These are phyloP conservation scores for Zosterops lateralis DNA, from an alignment of 2,113 vertebrate genomes.

Conservation along the genomic window DNA sequence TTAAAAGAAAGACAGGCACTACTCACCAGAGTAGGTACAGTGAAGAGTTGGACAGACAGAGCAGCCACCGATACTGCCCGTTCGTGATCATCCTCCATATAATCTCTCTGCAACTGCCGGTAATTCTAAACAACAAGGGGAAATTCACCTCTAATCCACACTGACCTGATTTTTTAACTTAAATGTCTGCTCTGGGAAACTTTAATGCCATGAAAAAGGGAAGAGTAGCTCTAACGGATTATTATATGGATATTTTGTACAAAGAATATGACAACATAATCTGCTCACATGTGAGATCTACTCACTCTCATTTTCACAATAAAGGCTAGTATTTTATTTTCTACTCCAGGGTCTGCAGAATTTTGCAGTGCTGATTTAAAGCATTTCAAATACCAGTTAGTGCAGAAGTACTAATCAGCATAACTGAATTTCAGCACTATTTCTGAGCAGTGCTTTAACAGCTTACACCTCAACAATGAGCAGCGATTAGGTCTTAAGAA, in stretches of 20 bases:
- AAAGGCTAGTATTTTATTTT: not conserved
- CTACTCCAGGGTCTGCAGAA: not conserved
- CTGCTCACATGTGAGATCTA: not conserved
- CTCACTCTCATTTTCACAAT: not conserved
- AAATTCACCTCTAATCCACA: slow-evolving; percentile 90
- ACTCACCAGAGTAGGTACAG: slow-evolving; percentile 98
- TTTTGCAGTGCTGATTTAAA: not conserved
- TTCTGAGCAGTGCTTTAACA: not conserved
- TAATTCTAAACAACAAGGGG: slow-evolving; percentile 96
- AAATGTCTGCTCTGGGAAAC: slow-evolving; percentile 60
- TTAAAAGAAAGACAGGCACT: slow-evolving; percentile 74
- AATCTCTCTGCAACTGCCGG: slow-evolving; percentile 98
- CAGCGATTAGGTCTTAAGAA: not conserved
- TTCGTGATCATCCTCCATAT: slow-evolving; percentile 99
- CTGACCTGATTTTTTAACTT: slow-evolving; percentile 68
- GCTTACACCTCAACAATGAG: not conserved
- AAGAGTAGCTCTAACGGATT: not conserved
- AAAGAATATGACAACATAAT: slow-evolving; percentile 3
- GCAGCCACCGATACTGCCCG: slow-evolving; percentile 96
- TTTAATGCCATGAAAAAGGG: slow-evolving; percentile 25
- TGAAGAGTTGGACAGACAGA: slow-evolving; percentile 99
- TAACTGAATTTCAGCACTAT: slow-evolving; percentile 9
- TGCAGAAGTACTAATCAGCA: slow-evolving; percentile 13
- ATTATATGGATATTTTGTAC: not conserved
- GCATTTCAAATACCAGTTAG: not conserved